These are phyloP conservation scores for Grammomys dolichurus DNA, from an alignment of 2,113 vertebrate species.

Conservation along the genomic window DNA sequence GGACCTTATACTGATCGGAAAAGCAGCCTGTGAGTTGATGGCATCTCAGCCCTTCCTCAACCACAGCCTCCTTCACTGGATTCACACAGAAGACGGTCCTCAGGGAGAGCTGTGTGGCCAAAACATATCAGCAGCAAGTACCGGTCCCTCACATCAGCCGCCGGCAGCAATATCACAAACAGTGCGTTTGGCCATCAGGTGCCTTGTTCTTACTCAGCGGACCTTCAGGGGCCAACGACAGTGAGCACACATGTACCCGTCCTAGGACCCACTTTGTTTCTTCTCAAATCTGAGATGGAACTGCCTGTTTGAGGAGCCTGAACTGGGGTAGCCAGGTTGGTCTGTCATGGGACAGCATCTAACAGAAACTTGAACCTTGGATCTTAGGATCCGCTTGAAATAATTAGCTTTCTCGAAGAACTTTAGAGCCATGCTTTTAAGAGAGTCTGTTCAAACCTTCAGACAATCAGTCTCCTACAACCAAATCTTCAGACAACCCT, in stretches of 20 bases:
- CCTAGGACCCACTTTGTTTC: constrained; percentile 22
- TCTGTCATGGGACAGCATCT: constrained; percentile 36
- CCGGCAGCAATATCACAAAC: background rate
- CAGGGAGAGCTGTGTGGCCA: background rate
- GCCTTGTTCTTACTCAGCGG: background rate
- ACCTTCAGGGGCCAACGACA: background rate
- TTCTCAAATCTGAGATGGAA: constrained; percentile 26
- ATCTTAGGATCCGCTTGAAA: constrained; percentile 45
- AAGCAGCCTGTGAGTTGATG: background rate
- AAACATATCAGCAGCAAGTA: background rate
- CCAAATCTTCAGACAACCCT: background rate
- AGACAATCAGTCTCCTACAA: background rate
- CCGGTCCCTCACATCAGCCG: background rate
- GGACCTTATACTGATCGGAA: constrained; percentile 54
- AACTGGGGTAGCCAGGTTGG: background rate
- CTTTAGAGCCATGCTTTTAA: constrained; percentile 7
- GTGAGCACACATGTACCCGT: background rate
- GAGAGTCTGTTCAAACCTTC: constrained; percentile 31
- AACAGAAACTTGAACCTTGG: background rate
- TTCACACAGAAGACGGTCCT: constrained; percentile 13
- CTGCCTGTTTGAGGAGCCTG: background rate
- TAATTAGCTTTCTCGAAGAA: background rate
- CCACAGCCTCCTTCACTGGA: background rate
- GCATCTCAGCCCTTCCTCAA: background rate
- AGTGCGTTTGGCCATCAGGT: background rate